Percentiles rank a stretch among this genome's conserved stretches.
phyloP scores from a whole-genome alignment of 2,888 invertebrate species.

The Sussaba pulchella region DNA sequence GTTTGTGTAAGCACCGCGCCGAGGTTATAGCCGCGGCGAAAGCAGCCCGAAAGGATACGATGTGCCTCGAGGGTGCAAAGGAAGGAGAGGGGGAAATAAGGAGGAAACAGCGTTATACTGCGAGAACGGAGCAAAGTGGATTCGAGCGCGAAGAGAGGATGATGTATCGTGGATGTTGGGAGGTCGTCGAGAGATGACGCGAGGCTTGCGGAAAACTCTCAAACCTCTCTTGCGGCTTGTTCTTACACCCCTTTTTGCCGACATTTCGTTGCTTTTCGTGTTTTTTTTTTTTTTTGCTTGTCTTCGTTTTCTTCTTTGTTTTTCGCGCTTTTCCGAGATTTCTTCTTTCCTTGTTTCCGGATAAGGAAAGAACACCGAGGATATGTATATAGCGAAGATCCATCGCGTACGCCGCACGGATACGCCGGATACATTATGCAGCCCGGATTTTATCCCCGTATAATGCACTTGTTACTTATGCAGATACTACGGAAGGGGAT shows the following conservation, averaged over 20 bases:
- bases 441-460: conserved; percentile 77
- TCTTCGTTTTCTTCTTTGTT: background rate
- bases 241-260: background rate
- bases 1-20: background rate
- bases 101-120: no score
- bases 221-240: background rate
- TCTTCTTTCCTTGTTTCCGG: background rate
- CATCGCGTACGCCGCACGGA: conserved; percentile 67
- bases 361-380: conserved; percentile 14
- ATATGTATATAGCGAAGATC: no score
- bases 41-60: conserved; percentile 24
- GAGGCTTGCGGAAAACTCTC: conserved; percentile 20
- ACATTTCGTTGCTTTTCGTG: no score
- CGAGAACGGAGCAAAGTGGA: no score
- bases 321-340: background rate
- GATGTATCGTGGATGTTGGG: conserved; percentile 51
- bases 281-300: no score
- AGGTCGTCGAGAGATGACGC: conserved; percentile 10
- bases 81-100: background rate
- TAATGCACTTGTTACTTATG: conserved; percentile 80
- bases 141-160: conserved; percentile 17
- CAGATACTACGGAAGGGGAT: conserved; percentile 58
- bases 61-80: conserved; percentile 29
- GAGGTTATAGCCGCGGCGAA: background rate
- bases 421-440: conserved; percentile 79